These are phyloP conservation scores for Tromatobia lineatoria DNA, from an alignment of 2,888 invertebrate genomes.

Conservation along the genomic window DNA sequence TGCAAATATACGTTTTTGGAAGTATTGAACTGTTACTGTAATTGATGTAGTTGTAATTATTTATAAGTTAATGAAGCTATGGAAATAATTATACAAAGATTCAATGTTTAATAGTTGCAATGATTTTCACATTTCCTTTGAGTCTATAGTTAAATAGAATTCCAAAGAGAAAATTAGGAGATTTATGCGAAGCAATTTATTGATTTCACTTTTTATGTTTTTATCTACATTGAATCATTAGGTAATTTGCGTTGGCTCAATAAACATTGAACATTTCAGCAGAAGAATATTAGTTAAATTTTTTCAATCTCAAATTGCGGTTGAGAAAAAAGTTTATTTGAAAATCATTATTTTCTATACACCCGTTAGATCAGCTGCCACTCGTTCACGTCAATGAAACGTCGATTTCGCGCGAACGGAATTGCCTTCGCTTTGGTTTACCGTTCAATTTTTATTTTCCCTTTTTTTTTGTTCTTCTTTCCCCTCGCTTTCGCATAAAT, in stretches of 20 bases:
- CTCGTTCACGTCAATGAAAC: constrained; percentile 49
- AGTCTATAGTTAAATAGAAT: no score
- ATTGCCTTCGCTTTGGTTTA: constrained; percentile 41
- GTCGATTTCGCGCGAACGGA: constrained; percentile 42
- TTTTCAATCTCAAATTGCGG: not conserved
- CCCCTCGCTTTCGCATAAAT: not conserved
- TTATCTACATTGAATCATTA: no score
- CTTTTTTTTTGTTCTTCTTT: not conserved
- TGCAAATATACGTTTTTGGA: no score
- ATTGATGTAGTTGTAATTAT: no score
- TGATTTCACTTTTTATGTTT: no score
- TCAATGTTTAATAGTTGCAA: no score
- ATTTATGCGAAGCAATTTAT: not conserved
- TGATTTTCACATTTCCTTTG: no score
- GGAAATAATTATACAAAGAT: no score
- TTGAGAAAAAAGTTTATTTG: not conserved
- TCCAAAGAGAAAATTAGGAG: not conserved
- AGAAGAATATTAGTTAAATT: not conserved
- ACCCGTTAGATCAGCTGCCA: constrained; percentile 27
- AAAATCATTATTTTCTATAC: not conserved
- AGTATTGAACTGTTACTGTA: no score
- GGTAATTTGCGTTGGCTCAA: no score
- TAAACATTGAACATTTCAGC: no score
- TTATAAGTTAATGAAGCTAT: no score
- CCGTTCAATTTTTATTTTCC: constrained; percentile 19